Evolutionary conservation across 2,888 invertebrate species (phyloP).

Genomic region (Amphipyra berbera): DNA sequence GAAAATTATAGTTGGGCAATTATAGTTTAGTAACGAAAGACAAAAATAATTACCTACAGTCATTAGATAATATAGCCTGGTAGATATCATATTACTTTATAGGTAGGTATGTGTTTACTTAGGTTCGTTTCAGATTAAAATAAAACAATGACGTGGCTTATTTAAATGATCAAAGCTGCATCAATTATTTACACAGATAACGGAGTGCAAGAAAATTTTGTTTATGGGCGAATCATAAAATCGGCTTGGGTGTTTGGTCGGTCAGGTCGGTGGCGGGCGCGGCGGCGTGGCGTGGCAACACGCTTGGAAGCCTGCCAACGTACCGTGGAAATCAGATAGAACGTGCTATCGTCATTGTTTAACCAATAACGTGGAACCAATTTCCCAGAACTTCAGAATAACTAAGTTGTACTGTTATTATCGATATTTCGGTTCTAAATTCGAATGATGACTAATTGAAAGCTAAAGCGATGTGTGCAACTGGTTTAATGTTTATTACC

Average conservation of each 20-base stretch:
- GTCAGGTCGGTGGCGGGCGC: conserved; percentile 36
- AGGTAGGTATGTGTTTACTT: background rate
- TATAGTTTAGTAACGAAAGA: too few species aligned
- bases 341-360: conserved; percentile 74
- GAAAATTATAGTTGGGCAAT: too few species aligned
- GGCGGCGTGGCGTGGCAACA: conserved; percentile 69
- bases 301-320: conserved; percentile 81
- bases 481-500: conserved; percentile 64
- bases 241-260: conserved; percentile 51
- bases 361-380: conserved; percentile 64
- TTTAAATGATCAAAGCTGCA: conserved; percentile 21
- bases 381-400: conserved; percentile 61
- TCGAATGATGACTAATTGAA: conserved; percentile 67
- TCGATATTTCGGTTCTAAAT: conserved; percentile 63
- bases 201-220: conserved; percentile 45
- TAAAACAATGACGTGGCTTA: background rate
- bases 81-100: conserved; percentile 25
- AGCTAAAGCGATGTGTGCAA: conserved; percentile 56
- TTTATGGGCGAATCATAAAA: conserved; percentile 57
- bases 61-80: background rate
- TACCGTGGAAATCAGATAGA: conserved; percentile 72
- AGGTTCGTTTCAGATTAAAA: too few species aligned
- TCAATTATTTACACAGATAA: conserved; percentile 28
- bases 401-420: conserved; percentile 56
- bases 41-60: too few species aligned